Percentiles rank a stretch among this genome's conserved stretches.
phyloP scores from a whole-genome alignment of 2,113 vertebrate species.

The Sterrhoptilus dennistouni region DNA sequence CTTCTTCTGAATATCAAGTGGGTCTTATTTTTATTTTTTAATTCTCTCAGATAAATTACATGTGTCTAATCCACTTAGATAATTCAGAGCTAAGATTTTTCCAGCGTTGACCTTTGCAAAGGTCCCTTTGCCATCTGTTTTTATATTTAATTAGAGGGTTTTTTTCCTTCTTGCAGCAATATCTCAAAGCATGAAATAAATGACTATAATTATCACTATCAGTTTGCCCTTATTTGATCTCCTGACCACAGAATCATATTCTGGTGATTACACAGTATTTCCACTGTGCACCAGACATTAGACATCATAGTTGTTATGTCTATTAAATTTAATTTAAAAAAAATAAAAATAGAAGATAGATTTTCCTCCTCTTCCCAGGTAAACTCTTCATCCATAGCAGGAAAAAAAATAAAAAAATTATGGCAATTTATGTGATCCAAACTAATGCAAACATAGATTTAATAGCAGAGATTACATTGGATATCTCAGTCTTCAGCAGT shows the following conservation, averaged over 20 bases:
- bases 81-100: constrained; percentile 36
- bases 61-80: constrained; percentile 12
- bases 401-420: background rate
- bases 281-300: background rate
- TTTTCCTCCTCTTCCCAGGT: background rate
- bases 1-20: constrained; percentile 32
- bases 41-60: constrained; percentile 34
- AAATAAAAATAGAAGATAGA: background rate
- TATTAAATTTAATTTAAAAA: background rate
- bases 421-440: background rate
- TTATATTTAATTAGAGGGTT: constrained; percentile 41
- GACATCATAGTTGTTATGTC: background rate
- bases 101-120: constrained; percentile 41
- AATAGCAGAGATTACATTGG: background rate
- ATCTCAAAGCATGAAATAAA: constrained; percentile 40
- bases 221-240: background rate
- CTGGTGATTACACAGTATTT: background rate
- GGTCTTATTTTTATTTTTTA: constrained; percentile 11
- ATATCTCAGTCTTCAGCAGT: background rate
- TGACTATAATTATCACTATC: background rate
- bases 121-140: constrained; percentile 31
- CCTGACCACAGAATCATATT: background rate
- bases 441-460: background rate
- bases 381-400: background rate
- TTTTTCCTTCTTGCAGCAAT: constrained; percentile 3